Base-by-base conservation (phyloP, 1,140 invertebrate species). In the Drosophila virilis region DNA sequence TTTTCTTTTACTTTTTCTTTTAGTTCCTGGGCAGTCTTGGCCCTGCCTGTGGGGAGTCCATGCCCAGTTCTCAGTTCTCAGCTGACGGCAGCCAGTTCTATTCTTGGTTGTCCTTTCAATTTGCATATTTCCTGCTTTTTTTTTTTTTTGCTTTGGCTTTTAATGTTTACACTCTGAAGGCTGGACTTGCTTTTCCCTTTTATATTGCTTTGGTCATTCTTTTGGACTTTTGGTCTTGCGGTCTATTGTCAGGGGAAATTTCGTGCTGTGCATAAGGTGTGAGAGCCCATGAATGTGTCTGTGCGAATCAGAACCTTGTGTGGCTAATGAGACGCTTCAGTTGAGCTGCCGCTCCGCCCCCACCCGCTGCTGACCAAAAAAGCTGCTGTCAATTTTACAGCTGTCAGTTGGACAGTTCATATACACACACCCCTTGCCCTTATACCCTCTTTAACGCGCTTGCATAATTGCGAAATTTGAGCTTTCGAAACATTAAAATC, bases 161-260 rank as follows among this genome's bases (percentile, higher is more conserved):
- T 68, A 85, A 74, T 85, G 77, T 80, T 85, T 85, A 77, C 77
- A 77, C 74, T 80, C 57, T 51, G 33, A 58, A 52, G 57, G 45
- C 22, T 50, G 28, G 35, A 17, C n/a, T 38, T 68, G 51, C 55
- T 78, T 77, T 28, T 28, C 17, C 33, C 61, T 57, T 60, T 78
- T 77, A 86, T 84, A 73, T 77, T 62, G 58, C 54, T 73, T 54
- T 78, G 75, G 76, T 84, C 81, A 78, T 62, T 74, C 35, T 50
- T 65, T 46, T 69, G 66, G 66, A 51, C 45, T 60, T 68, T 72
- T 50, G 37, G 2, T 52, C 12, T 57, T 70, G 66, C 43, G 67
- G 52, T 46, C 68, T 84, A 88, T 83, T 88, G 83, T 88, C 83
- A 71, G 68, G 83, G 83, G 83, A 88, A 88, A 88, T 88, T 88